Evolutionary conservation across 2,113 vertebrate genomes (phyloP), one percentile per base, ranked within the genome.

Genomic region (Fukomys damarensis): DNA sequence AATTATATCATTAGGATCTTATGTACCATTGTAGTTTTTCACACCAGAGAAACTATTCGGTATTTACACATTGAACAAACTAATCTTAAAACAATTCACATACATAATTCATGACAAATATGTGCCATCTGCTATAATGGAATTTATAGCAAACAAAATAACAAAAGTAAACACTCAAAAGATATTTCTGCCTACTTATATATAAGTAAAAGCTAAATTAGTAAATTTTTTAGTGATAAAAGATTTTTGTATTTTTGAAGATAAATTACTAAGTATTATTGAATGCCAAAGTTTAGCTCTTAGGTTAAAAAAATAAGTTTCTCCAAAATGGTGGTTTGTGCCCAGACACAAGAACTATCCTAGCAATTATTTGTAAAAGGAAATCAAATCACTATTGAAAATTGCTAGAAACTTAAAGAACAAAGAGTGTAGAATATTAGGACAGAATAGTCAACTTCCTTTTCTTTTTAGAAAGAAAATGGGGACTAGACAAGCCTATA

Each of bases 361-460:
- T n/a, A 54, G 38, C 26, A 87, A 58, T 80, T 87, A 86, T 89
- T 74, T 95, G 49, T 80, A 84, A 76, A 93, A 81, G 7, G 6
- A 91, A 90, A 86, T 16, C 82, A 91, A 41, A 35, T 86, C 58
- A 88, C 17, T 92, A 74, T 7, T 72, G 52, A 93, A 77, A 96
- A 88, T 89, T 41, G 6, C 59, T 83, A 86, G 46, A 91, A 85
- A 93, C 68, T 87, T 92, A 41, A 86, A 93, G 46, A 95, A 91
- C n/a, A 46, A 17, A 92, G 19, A 86, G 32, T 80, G 19, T 2
- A 63, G 17, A 77, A 92, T 92, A 80, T 91, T 95, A 91, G 84
- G 24, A 81, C n/a, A 92, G 54, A 83, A 77, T 81, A 49, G 32
- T 85, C 46, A 94, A 79, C 6, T 70, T 59, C 11, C 8, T 35